Evolutionary conservation across 30 jellyfish, hydroid and myxozoan species (phyloP).

Genomic region (Cassiopea andromeda): DNA sequence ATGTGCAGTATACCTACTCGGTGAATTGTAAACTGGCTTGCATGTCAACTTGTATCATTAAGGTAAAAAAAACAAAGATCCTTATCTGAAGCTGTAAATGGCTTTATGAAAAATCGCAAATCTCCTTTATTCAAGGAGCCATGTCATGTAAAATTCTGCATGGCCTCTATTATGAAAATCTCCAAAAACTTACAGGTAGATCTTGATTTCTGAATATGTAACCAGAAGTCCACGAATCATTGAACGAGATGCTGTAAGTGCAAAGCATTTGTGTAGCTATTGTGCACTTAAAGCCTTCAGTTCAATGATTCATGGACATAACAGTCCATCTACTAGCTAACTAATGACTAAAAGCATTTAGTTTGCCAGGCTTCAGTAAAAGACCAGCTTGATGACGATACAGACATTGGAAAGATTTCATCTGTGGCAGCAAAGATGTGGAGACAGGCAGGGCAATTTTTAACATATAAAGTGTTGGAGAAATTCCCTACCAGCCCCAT

Average conservation of each 20-base stretch:
- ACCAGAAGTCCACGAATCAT: not conserved
- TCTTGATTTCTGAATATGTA: not conserved
- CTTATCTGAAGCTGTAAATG: not conserved
- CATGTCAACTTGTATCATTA: too few relatives aligned
- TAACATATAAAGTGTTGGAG: too few relatives aligned
- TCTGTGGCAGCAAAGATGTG: constrained; percentile 23
- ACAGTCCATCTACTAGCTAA: not conserved
- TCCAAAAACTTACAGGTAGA: not conserved
- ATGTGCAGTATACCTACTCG: too few relatives aligned
- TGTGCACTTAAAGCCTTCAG: not conserved
- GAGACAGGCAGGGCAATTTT: not conserved
- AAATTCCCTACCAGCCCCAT: too few relatives aligned
- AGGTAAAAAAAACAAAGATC: too few relatives aligned
- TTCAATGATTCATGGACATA: not conserved
- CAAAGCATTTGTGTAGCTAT: not conserved
- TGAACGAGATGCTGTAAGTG: not conserved
- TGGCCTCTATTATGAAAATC: not conserved
- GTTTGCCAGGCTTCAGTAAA: not conserved
- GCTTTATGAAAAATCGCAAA: not conserved
- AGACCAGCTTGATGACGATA: not conserved
- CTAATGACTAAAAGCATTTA: not conserved
- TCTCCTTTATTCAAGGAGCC: not conserved
- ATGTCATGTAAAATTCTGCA: not conserved
- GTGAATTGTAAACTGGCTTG: too few relatives aligned
- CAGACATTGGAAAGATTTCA: constrained; percentile 9